Base-by-base conservation (phyloP, 2,113 vertebrate species). In the Zosterops lateralis region DNA sequence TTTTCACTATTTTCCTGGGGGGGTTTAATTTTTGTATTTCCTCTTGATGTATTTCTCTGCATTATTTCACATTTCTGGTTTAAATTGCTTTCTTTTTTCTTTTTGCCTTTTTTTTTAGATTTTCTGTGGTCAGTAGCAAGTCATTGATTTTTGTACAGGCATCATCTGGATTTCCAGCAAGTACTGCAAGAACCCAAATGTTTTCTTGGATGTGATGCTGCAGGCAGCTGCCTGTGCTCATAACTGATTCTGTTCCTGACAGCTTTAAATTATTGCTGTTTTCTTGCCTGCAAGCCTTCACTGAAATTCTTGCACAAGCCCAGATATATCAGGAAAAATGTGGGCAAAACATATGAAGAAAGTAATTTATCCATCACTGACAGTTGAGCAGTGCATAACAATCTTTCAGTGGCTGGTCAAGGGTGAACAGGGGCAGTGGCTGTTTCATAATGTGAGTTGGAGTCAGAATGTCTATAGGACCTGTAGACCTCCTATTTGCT, bases 261-360 rank as follows among this genome's bases (percentile, higher is more conserved):
- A 87, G 74, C 62, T 87, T 92, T 79, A 81, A 95, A 76, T 84
- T 61, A 81, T 70, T 93, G 76, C 89, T 80, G 51, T 89, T 89
- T 85, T 17, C 60, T 83, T 93, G 78, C 71, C 89, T 85, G 67
- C 56, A 80, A 76, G 67, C 58, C 81, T 85, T 89, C 66, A 36
- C 38, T 51, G 47, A 80, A 93, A 85, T 87, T 92, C 66, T 85
- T 95, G 50, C 71, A 66, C 47, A 62, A 79, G 51, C 64, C 34
- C 44, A 74, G 32, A 51, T 91, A 74, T 34, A 65, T 88, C 53
- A 83, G 61, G 44, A 79, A 82, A 89, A 81, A 64, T 65, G 83
- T 88, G 58, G 66, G 22, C 38, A 90, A 84, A 87, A 58, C 48
- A 17, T 47, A 57, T 6, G n/a, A 89, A 71, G 57, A 78, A 89